Conservation (phyloP, 1,140 invertebrate genomes). For the Euwallacea fornicatus region DNA sequence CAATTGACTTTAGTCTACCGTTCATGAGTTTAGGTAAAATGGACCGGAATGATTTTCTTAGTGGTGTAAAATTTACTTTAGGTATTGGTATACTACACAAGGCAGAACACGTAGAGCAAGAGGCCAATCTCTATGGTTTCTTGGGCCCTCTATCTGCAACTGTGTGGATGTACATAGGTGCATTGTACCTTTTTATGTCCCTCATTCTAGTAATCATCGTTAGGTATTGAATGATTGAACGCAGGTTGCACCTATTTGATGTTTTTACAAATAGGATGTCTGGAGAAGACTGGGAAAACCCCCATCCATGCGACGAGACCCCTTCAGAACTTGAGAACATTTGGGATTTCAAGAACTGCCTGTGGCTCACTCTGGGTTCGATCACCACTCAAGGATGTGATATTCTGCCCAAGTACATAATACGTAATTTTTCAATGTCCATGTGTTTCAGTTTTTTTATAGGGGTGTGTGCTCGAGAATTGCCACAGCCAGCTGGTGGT, state of each 20-base stretch:
- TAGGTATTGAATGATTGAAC: constrained; percentile 24
- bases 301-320: constrained; percentile 80
- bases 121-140: constrained; percentile 82
- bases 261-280: constrained; percentile 63
- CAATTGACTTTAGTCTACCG: constrained; percentile 87
- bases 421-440: no score
- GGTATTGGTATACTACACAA: constrained; percentile 72
- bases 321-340: constrained; percentile 79
- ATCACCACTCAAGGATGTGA: constrained; percentile 82
- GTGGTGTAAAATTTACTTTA: constrained; percentile 8
- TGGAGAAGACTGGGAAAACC: constrained; percentile 86
- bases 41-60: neutral
- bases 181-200: constrained; percentile 83
- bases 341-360: constrained; percentile 73
- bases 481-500: constrained; percentile 91
- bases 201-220: constrained; percentile 39
- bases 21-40: constrained; percentile 78
- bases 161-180: constrained; percentile 91
- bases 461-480: constrained; percentile 75
- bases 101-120: constrained; percentile 67
- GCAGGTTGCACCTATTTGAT: neutral
- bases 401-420: constrained; percentile 72
- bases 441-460: constrained; percentile 13
- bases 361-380: constrained; percentile 78
- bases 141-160: constrained; percentile 82